phyloP scores from a whole-genome alignment of 2,113 vertebrate species.

The Periophthalmodon schlosseri region DNA sequence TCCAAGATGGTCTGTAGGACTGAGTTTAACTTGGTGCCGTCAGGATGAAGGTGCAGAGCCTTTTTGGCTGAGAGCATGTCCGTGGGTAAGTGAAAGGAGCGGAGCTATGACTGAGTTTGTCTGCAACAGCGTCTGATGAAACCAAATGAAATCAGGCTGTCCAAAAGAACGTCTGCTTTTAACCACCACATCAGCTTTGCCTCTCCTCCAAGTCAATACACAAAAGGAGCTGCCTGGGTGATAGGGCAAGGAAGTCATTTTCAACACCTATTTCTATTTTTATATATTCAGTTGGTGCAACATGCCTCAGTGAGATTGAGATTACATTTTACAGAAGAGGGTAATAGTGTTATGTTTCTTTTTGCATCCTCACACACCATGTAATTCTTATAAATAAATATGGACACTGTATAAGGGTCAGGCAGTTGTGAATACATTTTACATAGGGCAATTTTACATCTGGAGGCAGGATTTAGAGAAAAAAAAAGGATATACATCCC shows the following conservation, averaged over 20 bases:
- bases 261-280: slow-evolving; percentile 16
- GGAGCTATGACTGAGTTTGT: slow-evolving; percentile 27
- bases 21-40: slow-evolving; percentile 29
- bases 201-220: slow-evolving; percentile 21
- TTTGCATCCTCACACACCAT: background rate
- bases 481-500: too few species aligned
- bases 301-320: slow-evolving; percentile 45
- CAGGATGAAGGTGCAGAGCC: slow-evolving; percentile 25
- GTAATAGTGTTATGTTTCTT: background rate
- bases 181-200: slow-evolving; percentile 30
- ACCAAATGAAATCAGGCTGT: slow-evolving; percentile 66
- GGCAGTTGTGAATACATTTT: background rate
- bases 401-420: background rate
- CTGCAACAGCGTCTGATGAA: slow-evolving; percentile 66
- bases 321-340: background rate
- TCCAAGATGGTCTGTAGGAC: slow-evolving; percentile 26
- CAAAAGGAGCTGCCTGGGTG: slow-evolving; percentile 27
- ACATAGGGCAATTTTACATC: too few species aligned
- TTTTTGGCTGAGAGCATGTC: slow-evolving; percentile 26
- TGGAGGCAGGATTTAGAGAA: too few species aligned
- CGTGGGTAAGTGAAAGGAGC: slow-evolving; percentile 22
- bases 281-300: slow-evolving; percentile 44
- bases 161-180: slow-evolving; percentile 23
- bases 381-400: background rate
- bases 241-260: slow-evolving; percentile 39